Evolutionary conservation across 2,888 invertebrate species (phyloP).

Genomic region (Troilus luridus): DNA sequence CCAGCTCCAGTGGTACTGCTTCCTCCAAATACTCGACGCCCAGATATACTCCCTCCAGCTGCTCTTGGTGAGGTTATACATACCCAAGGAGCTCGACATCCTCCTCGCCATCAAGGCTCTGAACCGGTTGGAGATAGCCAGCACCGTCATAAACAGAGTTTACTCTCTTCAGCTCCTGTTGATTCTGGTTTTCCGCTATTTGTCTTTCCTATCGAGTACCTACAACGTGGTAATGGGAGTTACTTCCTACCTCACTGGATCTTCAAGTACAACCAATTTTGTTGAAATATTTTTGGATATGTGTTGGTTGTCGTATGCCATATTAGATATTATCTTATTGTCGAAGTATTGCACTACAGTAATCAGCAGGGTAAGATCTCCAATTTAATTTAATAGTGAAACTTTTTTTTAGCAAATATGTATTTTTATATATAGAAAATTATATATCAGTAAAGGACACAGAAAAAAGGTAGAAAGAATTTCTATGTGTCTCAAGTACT

Average conservation of each 20-base stretch:
- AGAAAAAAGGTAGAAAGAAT: too few species aligned
- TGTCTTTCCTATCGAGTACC: slow-evolving; percentile 38
- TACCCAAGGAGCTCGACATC: slow-evolving; percentile 10
- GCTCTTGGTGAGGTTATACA: neutral
- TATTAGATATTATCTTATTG: slow-evolving; percentile 34
- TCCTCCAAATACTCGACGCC: neutral
- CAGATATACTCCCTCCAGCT: neutral
- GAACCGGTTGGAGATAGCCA: neutral
- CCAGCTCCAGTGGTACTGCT: slow-evolving; percentile 45
- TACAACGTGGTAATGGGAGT: neutral
- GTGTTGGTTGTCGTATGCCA: slow-evolving; percentile 22
- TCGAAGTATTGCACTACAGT: neutral
- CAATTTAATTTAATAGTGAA: neutral
- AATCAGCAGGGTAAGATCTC: slow-evolving; percentile 1
- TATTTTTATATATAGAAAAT: too few species aligned
- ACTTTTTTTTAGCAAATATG: neutral
- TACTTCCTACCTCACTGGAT: neutral
- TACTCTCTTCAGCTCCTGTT: slow-evolving; percentile 21
- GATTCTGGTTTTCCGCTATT: neutral
- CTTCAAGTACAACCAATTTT: neutral
- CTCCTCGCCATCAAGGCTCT: neutral
- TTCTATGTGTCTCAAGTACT: too few species aligned
- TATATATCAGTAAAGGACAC: too few species aligned
- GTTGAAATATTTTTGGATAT: neutral
- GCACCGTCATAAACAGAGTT: neutral